Evolutionary conservation across 2,113 vertebrate genomes (phyloP).

Genomic region (Calyptommatus sinebrachiatus): DNA sequence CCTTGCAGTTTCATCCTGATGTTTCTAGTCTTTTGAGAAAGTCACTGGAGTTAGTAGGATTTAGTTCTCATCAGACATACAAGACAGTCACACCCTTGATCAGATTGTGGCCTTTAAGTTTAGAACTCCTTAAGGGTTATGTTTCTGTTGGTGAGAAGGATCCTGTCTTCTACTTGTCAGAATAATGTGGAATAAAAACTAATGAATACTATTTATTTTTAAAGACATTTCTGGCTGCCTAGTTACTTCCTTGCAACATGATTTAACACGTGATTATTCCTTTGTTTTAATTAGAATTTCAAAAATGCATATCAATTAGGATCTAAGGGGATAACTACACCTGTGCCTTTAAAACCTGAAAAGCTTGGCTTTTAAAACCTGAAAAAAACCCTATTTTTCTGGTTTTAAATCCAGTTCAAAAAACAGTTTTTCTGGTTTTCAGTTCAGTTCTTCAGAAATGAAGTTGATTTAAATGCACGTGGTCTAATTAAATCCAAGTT

Average conservation of each 20-base stretch:
- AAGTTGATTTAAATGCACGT: no score
- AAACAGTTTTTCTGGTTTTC: no score
- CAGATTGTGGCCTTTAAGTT: background rate
- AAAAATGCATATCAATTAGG: slow-evolving; percentile 25
- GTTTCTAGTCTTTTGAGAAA: no score
- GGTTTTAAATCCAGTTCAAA: no score
- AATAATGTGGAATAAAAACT: background rate
- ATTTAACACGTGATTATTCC: slow-evolving; percentile 25
- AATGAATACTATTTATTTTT: background rate
- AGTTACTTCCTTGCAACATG: slow-evolving; percentile 8
- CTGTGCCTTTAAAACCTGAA: no score
- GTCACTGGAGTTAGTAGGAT: background rate
- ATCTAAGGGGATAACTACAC: no score
- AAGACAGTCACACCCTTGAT: background rate
- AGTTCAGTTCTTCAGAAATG: no score
- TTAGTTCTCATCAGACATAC: background rate
- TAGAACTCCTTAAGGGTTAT: background rate
- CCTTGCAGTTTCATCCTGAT: no score
- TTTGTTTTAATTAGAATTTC: slow-evolving; percentile 38
- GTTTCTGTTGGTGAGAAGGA: no score
- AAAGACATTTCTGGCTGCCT: background rate
- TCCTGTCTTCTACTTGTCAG: background rate
- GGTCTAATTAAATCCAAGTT: slow-evolving; percentile 7
- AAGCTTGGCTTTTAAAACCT: no score
- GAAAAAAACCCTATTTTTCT: no score